Conservation (phyloP, 1,140 invertebrate species). For the Saccostrea echinata region DNA sequence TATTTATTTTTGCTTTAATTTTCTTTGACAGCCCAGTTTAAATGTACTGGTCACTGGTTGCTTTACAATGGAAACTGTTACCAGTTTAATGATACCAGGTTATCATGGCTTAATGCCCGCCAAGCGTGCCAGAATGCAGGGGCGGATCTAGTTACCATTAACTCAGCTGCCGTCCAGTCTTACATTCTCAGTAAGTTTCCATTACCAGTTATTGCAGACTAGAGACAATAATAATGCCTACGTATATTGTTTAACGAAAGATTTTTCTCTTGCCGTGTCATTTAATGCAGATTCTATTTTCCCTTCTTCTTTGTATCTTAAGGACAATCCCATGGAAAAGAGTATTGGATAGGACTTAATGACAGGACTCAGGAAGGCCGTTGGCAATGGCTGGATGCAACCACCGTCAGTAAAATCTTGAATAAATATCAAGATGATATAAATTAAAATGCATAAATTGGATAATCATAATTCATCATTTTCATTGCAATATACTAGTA, state of each 20-base stretch:
- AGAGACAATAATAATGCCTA: neutral
- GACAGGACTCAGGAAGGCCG: constrained; percentile 44
- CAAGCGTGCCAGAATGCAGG: constrained; percentile 31
- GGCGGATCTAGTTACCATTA: constrained; percentile 40
- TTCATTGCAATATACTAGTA: no score
- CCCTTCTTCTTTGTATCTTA: neutral
- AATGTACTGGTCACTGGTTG: constrained; percentile 59
- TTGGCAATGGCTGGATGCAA: constrained; percentile 53
- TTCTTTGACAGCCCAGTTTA: constrained; percentile 55
- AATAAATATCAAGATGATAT: neutral
- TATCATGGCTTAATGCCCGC: constrained; percentile 38
- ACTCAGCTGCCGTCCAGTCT: neutral
- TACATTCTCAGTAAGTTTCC: constrained; percentile 46
- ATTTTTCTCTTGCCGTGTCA: neutral
- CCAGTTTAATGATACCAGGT: constrained; percentile 56
- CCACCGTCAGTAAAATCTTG: neutral
- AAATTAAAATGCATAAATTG: no score
- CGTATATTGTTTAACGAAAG: neutral
- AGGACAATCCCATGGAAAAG: constrained; percentile 45
- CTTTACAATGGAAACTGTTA: constrained; percentile 53
- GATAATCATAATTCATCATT: no score
- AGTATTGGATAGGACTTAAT: constrained; percentile 58
- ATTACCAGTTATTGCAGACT: neutral
- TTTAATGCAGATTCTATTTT: neutral
- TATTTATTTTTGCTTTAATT: neutral